A percentile compares a stretch with the other conserved stretches of the same genome.
phyloP scores from a whole-genome alignment of 37 sponge, comb jelly and placozoan genomes.

The Spongilla lacustris region DNA sequence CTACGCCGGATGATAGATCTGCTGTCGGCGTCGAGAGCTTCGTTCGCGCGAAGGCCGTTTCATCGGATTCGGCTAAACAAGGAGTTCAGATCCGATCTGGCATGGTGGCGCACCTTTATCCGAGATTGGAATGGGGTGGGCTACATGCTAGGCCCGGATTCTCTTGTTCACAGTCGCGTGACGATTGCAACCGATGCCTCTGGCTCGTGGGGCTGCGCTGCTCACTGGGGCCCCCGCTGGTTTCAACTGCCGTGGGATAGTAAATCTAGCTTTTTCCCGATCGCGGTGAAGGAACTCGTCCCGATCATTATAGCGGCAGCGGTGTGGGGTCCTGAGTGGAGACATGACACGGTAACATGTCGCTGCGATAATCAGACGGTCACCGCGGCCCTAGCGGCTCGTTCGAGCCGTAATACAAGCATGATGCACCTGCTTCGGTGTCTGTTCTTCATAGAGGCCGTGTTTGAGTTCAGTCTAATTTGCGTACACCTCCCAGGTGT shows the following conservation, averaged over 20 bases:
- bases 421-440: slow-evolving; percentile 31
- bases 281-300: slow-evolving; percentile 34
- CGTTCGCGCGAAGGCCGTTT: background rate
- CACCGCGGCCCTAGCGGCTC: background rate
- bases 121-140: slow-evolving; percentile 26
- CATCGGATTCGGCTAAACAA: slow-evolving; percentile 15
- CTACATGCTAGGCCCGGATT: background rate
- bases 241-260: slow-evolving; percentile 5
- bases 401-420: slow-evolving; percentile 1
- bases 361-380: slow-evolving; percentile 16
- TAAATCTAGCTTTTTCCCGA: background rate
- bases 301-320: slow-evolving; percentile 22
- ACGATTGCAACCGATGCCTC: slow-evolving; percentile 19
- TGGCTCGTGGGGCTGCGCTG: slow-evolving; percentile 32
- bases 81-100: slow-evolving; percentile 19
- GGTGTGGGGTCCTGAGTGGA: slow-evolving; percentile 24
- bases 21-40: background rate
- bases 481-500: slow-evolving; percentile 44
- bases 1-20: slow-evolving; percentile 2
- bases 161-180: background rate
- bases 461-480: background rate
- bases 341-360: background rate
- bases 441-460: slow-evolving; percentile 31
- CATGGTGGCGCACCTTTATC: slow-evolving; percentile 27
- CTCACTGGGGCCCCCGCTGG: background rate